Base-by-base conservation (phyloP, 2,113 vertebrate genomes). In the Salvelinus fontinalis region DNA sequence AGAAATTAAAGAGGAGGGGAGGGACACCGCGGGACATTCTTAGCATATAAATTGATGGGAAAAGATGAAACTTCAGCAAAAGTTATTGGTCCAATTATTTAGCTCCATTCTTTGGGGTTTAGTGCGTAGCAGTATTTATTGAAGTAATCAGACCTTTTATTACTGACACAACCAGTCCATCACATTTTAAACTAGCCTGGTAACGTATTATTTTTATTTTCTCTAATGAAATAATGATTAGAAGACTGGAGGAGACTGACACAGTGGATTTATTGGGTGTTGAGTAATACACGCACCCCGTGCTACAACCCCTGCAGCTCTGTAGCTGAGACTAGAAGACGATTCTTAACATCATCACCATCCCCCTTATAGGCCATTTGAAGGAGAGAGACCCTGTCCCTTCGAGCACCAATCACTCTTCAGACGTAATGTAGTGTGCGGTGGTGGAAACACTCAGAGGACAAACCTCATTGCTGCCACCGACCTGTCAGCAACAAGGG, bases 11-110 rank as follows among this genome's bases (percentile, higher is more conserved):
- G 64, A 84, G 70, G 79, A 84, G 76, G 70, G 77, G 79, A 86
- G 73, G 75, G 69, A 77, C 75, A 83, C 76, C 83, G 0, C 0
- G 79, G 85, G 81, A 79, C 80, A 85, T 72, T 80, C 81, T 85
- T 81, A 81, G 85, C 88, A 87, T 89, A 86, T 86, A 89, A 88
- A 90, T 85, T 78, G 77, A 79, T 26, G 5, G 51, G 49, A 49
- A 74, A 81, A 75, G 6, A 29, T 79, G 67, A 73, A 83, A 89
- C 80, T 89, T 83, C 75, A 71, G 82, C 74, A 69, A 75, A 90
- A 85, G 81, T 85, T 90, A 89, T 87, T 78, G 76, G 84, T 85
- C 70, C 79, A 83, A 83, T 90, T 85, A 86, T 86, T 89, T 83
- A 82, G 84, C 82, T 81, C 67, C 78, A 66, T 34, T 81, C 83